Evolutionary conservation across 2,888 invertebrate species (phyloP).

Genomic region (Petrolisthes cinctipes): DNA sequence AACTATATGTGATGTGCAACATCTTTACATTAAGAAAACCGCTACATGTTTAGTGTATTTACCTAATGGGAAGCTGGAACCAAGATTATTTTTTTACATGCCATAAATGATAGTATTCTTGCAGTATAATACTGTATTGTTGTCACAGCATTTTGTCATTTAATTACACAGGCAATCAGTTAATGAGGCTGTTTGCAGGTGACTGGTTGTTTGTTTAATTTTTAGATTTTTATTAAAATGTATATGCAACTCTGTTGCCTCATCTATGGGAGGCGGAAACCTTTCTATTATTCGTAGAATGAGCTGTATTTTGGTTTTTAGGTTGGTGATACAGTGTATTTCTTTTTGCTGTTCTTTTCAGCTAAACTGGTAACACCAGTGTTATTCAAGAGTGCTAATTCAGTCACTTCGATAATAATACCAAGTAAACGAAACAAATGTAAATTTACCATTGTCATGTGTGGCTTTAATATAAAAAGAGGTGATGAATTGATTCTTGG

Average conservation of each 20-base stretch:
- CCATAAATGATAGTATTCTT: constrained; percentile 39
- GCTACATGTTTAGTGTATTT: neutral
- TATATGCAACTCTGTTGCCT: constrained; percentile 1
- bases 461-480: constrained; percentile 10
- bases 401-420: constrained; percentile 4
- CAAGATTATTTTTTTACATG: constrained; percentile 4
- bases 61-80: neutral
- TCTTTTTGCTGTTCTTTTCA: neutral
- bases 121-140: constrained; percentile 18
- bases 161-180: constrained; percentile 16
- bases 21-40: neutral
- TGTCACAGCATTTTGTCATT: constrained; percentile 32
- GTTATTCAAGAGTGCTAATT: neutral
- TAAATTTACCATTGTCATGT: constrained; percentile 34
- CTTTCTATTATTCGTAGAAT: constrained; percentile 14
- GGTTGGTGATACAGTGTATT: neutral
- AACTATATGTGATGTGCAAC: neutral
- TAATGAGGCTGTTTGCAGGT: constrained; percentile 33
- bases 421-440: constrained; percentile 10
- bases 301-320: neutral
- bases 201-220: constrained; percentile 43
- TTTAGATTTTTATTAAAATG: constrained; percentile 14
- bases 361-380: neutral
- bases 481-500: constrained; percentile 20
- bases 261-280: constrained; percentile 19